These are phyloP conservation scores for Ephydatia muelleri DNA, from an alignment of 37 sponge, comb jelly and placozoan genomes.

Conservation along the genomic window DNA sequence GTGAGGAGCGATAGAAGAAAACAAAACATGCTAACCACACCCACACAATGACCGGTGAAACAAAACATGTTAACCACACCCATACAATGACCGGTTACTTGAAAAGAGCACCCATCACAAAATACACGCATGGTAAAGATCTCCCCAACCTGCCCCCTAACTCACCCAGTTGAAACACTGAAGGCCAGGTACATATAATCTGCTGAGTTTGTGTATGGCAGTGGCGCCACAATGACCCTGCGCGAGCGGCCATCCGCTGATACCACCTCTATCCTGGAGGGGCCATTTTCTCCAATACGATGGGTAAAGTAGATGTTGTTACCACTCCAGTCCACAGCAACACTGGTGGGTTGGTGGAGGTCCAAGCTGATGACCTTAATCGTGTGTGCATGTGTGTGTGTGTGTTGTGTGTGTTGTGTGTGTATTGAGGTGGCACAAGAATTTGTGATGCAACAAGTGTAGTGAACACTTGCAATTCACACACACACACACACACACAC, in stretches of 20 bases:
- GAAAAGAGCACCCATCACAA: not conserved
- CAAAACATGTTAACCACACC: too few relatives aligned
- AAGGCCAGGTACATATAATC: not conserved
- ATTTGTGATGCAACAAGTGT: not conserved
- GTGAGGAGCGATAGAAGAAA: too few relatives aligned
- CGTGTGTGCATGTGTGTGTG: too few relatives aligned
- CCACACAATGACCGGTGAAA: too few relatives aligned
- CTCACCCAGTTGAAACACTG: not conserved
- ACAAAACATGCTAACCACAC: too few relatives aligned
- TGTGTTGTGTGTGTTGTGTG: not conserved
- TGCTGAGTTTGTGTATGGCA: not conserved
- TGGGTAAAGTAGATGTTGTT: constrained; percentile 54
- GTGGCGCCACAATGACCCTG: not conserved
- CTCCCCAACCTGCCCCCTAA: not conserved
- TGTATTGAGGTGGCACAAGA: not conserved
- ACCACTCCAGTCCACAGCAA: constrained; percentile 49
- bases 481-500: not conserved
- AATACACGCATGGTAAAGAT: not conserved
- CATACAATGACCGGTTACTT: too few relatives aligned
- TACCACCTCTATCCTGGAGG: not conserved
- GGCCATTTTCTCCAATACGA: not conserved
- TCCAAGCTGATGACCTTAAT: constrained; percentile 25
- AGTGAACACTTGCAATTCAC: not conserved
- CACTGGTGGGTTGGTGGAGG: constrained; percentile 17
- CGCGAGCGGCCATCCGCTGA: not conserved